These are phyloP conservation scores for Jaculus jaculus DNA, from an alignment of 2,113 vertebrate species.

Conservation along the genomic window DNA sequence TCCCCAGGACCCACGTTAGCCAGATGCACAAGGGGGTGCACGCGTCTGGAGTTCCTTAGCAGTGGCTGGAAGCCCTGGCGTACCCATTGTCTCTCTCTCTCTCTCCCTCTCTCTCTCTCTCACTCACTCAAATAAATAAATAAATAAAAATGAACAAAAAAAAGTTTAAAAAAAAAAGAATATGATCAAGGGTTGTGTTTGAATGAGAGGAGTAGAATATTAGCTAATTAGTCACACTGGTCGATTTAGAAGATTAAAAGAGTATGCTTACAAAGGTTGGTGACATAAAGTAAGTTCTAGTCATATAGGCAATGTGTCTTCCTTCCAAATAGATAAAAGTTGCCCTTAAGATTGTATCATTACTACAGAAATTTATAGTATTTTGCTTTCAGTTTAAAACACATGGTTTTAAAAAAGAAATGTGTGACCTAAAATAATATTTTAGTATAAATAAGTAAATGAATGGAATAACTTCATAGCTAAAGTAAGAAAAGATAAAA, in stretches of 20 bases:
- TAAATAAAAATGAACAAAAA: too few species aligned
- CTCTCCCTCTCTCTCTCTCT: too few species aligned
- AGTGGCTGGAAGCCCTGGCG: too few species aligned
- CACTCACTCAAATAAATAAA: too few species aligned
- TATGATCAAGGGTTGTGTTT: not conserved
- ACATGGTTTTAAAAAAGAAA: not conserved
- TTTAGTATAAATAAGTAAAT: constrained; percentile 19
- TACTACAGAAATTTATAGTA: not conserved
- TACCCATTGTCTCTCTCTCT: too few species aligned
- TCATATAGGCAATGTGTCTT: not conserved
- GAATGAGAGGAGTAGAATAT: not conserved
- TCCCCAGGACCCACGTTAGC: too few species aligned
- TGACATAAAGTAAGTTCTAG: not conserved
- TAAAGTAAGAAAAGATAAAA: constrained; percentile 14
- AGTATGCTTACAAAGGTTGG: not conserved
- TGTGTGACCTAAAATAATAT: not conserved
- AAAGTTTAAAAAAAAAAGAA: too few species aligned
- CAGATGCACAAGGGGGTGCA: too few species aligned
- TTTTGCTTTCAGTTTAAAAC: not conserved
- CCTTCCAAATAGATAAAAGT: not conserved
- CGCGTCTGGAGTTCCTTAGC: too few species aligned
- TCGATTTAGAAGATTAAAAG: not conserved
- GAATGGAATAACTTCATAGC: not conserved
- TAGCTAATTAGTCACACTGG: not conserved
- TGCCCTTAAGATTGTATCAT: not conserved